A percentile compares a stretch with the other conserved stretches of the same genome.
Conservation (phyloP, 2,113 vertebrate species). For the Steatornis caripensis region DNA sequence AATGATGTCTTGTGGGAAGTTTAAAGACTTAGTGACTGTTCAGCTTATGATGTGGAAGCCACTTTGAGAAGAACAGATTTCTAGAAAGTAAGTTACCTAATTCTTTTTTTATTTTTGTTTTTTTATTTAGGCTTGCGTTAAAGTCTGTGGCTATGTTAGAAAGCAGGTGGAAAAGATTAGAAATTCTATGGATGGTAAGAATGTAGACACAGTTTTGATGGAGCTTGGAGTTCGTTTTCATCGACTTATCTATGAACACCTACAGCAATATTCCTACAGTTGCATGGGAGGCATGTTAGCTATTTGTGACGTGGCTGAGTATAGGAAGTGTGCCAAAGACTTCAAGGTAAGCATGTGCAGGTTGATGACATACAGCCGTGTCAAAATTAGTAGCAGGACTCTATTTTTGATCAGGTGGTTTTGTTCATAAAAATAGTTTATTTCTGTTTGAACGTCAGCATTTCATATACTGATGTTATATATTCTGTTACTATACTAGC, state of each 20-base stretch:
- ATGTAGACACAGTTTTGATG: slow-evolving; percentile 94
- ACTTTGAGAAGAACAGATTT: background rate
- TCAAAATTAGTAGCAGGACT: background rate
- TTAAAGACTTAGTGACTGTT: background rate
- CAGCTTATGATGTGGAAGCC: background rate
- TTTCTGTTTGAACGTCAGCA: background rate
- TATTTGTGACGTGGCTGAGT: slow-evolving; percentile 98
- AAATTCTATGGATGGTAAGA: slow-evolving; percentile 98
- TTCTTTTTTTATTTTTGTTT: background rate
- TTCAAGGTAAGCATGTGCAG: slow-evolving; percentile 75
- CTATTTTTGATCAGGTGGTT: background rate
- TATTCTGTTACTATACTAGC: background rate
- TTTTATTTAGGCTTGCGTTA: slow-evolving; percentile 87
- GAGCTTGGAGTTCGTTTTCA: slow-evolving; percentile 97
- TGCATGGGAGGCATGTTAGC: slow-evolving; percentile 99
- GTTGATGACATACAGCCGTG: background rate
- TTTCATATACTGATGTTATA: background rate
- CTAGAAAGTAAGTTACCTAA: background rate
- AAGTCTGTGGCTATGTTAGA: slow-evolving; percentile 92
- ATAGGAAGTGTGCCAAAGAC: slow-evolving; percentile 95
- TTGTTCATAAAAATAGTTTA: background rate
- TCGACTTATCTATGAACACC: slow-evolving; percentile 94
- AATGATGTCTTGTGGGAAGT: background rate
- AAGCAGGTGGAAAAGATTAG: slow-evolving; percentile 95
- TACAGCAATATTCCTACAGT: slow-evolving; percentile 97